Conservation (phyloP, 2,113 vertebrate genomes). For the Alaudala cheleensis region DNA sequence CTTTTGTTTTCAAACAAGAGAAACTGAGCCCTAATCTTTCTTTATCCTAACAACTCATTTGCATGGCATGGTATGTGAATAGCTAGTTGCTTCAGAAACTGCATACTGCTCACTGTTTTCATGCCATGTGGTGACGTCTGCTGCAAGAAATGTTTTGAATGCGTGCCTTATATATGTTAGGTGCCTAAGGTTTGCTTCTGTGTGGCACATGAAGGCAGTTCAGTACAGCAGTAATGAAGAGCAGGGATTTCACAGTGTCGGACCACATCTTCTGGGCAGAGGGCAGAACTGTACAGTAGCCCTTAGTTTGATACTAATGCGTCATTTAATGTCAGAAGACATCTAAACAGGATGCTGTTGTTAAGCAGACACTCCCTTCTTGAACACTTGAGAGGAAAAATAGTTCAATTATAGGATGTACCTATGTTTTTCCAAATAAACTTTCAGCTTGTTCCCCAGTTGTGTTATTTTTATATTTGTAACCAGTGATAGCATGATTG, state of each 20-base stretch:
- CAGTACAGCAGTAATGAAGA: not conserved
- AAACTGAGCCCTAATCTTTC: not conserved
- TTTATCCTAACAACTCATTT: slow-evolving; percentile 12
- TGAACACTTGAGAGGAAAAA: not conserved
- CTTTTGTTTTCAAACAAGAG: slow-evolving; percentile 41
- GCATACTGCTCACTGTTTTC: not conserved
- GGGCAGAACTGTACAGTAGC: not conserved
- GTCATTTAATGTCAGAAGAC: slow-evolving; percentile 11
- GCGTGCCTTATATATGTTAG: not conserved
- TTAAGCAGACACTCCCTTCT: slow-evolving; percentile 35
- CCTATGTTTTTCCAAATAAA: slow-evolving; percentile 44
- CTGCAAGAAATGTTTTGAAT: not conserved
- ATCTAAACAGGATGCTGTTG: slow-evolving; percentile 38
- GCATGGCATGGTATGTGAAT: not conserved
- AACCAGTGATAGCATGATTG: not conserved
- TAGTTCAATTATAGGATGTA: slow-evolving; percentile 47
- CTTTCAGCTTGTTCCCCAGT: slow-evolving; percentile 29
- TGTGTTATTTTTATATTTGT: slow-evolving; percentile 33
- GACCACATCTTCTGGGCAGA: not conserved
- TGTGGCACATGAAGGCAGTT: not conserved
- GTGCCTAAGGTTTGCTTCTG: not conserved
- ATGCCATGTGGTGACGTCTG: not conserved
- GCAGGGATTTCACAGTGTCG: not conserved
- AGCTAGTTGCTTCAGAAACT: not conserved
- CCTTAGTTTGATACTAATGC: not conserved